phyloP scores from a whole-genome alignment of 2,113 vertebrate genomes.

The Sakesphorus luctuosus region DNA sequence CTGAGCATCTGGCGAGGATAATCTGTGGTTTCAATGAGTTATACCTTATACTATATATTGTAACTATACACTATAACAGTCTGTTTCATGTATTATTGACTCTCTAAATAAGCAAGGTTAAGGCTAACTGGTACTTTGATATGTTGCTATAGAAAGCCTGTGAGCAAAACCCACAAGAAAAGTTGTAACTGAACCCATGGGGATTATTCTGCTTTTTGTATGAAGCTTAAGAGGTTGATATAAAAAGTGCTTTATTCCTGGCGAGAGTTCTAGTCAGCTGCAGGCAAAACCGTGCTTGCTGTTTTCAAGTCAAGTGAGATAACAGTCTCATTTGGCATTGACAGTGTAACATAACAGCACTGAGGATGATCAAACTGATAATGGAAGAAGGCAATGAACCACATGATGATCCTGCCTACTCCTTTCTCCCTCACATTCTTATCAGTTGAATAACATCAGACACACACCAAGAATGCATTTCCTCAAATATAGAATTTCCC shows the following conservation, averaged over 20 bases:
- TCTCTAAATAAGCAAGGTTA: background rate
- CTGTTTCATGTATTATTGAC: background rate
- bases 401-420: background rate
- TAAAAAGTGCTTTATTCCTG: background rate
- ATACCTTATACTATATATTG: background rate
- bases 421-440: background rate
- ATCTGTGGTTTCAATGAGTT: background rate
- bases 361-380: background rate
- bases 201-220: background rate
- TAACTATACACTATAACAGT: background rate
- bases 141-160: background rate
- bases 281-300: background rate
- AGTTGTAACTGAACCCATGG: background rate
- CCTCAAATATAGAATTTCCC: background rate
- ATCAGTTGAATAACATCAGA: background rate
- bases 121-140: background rate
- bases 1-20: background rate
- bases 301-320: background rate
- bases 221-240: background rate
- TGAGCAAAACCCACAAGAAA: background rate
- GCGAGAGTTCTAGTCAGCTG: background rate
- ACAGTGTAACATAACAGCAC: accelerated
- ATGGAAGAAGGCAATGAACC: background rate
- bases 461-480: background rate
- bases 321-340: background rate